A percentile compares a stretch with the other conserved stretches of the same genome.
These are phyloP conservation scores for Xanthia togata DNA, from an alignment of 2,888 invertebrate species.

Conservation along the genomic window DNA sequence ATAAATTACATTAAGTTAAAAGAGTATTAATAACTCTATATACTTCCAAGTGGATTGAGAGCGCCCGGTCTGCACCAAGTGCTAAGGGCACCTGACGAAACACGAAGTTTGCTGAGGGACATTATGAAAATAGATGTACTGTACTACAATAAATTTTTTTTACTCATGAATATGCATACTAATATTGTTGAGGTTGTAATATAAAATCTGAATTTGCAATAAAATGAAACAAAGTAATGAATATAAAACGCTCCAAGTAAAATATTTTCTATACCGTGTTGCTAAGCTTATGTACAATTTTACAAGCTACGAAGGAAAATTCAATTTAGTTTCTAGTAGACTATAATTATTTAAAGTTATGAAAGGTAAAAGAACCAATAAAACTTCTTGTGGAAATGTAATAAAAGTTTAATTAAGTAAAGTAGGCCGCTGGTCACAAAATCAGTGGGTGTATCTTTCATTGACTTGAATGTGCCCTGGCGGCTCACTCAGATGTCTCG, in stretches of 20 bases:
- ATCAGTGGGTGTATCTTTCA: too few species aligned
- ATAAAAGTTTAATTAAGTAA: too few species aligned
- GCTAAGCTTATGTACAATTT: neutral
- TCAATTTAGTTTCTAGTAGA: neutral
- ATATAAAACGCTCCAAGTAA: constrained; percentile 2
- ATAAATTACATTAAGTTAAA: too few species aligned
- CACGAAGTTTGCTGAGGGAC: too few species aligned
- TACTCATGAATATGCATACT: constrained; percentile 8
- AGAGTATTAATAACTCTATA: too few species aligned
- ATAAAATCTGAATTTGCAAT: constrained; percentile 22
- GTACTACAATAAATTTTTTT: neutral
- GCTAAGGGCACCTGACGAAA: too few species aligned
- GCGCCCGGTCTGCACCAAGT: too few species aligned
- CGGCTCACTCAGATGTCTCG: too few species aligned
- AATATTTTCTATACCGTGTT: neutral
- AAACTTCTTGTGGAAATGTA: neutral
- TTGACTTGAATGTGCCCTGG: too few species aligned
- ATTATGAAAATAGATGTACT: too few species aligned
- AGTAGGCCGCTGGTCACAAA: too few species aligned
- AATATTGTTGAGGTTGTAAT: neutral
- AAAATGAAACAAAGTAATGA: constrained; percentile 12
- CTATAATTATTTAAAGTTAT: neutral
- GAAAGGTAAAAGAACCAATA: neutral
- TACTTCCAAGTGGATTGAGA: too few species aligned
- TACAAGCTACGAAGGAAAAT: neutral